These are phyloP conservation scores for Dolichoris vasculosae DNA, from an alignment of 1,140 invertebrate genomes.

Conservation along the genomic window DNA sequence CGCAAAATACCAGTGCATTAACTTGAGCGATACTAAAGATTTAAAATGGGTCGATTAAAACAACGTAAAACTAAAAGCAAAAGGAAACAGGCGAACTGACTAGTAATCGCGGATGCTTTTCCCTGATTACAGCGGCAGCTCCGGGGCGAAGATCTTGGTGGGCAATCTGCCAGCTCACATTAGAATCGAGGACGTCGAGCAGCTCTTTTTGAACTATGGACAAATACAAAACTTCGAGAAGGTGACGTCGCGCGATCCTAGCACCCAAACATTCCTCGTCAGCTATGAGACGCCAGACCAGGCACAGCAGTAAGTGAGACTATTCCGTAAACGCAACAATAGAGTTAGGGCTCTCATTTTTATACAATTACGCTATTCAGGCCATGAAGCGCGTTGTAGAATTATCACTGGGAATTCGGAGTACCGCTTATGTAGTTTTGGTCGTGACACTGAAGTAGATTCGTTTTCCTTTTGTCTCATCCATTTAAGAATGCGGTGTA, in stretches of 20 bases:
- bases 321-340: slow-evolving; percentile 16
- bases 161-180: slow-evolving; percentile 88
- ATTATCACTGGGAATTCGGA: not conserved
- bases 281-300: slow-evolving; percentile 91
- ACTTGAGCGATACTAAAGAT: not conserved
- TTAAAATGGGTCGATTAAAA: not conserved
- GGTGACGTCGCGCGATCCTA: slow-evolving; percentile 84
- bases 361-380: not conserved
- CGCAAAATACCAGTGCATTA: not conserved
- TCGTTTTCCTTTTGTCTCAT: not conserved
- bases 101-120: slow-evolving; percentile 51
- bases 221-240: slow-evolving; percentile 90
- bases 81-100: not conserved
- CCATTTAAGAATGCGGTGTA: not conserved
- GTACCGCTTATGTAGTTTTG: not conserved
- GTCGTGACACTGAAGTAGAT: not conserved
- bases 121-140: slow-evolving; percentile 75
- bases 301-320: slow-evolving; percentile 88
- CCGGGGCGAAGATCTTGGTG: slow-evolving; percentile 87
- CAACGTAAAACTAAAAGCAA: not conserved
- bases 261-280: slow-evolving; percentile 86
- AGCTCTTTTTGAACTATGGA: slow-evolving; percentile 86
- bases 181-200: slow-evolving; percentile 89
- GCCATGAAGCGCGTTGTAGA: not conserved
- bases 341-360: not conserved